Conservation (phyloP, 2,888 invertebrate genomes). For the Rotaria magnacalcarata region DNA sequence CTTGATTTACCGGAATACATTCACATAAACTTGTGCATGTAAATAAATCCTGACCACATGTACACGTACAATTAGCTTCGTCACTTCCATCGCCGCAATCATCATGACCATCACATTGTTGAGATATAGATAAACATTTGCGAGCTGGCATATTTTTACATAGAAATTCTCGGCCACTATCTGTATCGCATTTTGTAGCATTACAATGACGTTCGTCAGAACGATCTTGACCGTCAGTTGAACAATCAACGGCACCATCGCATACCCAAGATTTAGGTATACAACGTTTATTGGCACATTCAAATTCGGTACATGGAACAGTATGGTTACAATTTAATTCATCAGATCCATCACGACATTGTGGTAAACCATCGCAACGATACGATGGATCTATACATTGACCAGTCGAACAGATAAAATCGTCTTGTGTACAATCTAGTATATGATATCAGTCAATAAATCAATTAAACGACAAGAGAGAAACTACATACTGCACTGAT, state of each 20-base stretch:
- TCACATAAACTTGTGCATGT: background rate
- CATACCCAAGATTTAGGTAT: slow-evolving; percentile 9
- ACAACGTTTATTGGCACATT: background rate
- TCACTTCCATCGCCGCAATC: slow-evolving; percentile 72
- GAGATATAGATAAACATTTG: slow-evolving; percentile 42
- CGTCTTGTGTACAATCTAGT: background rate
- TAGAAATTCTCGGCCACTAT: background rate
- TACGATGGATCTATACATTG: background rate
- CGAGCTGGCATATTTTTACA: background rate
- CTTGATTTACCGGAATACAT: background rate
- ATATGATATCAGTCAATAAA: background rate
- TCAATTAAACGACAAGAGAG: background rate
- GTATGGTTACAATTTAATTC: slow-evolving; percentile 33
- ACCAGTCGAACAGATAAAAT: slow-evolving; percentile 25
- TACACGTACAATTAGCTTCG: slow-evolving; percentile 70
- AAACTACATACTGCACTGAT: background rate
- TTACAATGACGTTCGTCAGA: slow-evolving; percentile 42
- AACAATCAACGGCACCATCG: background rate
- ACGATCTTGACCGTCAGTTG: background rate
- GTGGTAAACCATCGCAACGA: slow-evolving; percentile 37
- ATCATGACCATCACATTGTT: slow-evolving; percentile 50
- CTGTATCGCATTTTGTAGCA: background rate
- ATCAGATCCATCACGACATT: slow-evolving; percentile 37
- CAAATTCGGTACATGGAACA: background rate
- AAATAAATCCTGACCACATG: background rate